A percentile compares a stretch with the other conserved stretches of the same genome.
phyloP scores from a whole-genome alignment of 2,797 vertebrate species.

The Melanotaenia parkinsoni region DNA sequence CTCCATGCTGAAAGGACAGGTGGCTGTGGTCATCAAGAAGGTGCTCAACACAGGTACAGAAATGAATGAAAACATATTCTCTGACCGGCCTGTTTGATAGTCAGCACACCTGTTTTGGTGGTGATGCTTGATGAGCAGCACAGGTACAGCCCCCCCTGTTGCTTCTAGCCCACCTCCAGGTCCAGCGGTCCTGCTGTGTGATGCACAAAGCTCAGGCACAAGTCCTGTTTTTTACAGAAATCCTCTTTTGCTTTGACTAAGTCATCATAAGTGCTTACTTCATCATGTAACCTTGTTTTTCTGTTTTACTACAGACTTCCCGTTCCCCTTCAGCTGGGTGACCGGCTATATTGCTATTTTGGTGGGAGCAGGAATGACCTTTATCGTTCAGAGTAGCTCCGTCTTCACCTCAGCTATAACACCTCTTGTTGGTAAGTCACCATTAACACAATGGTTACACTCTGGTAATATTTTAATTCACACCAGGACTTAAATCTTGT shows the following conservation, averaged over 20 bases:
- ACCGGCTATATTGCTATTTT: slow-evolving; percentile 95
- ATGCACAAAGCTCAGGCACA: slow-evolving; percentile 65
- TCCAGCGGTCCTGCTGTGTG: slow-evolving; percentile 42
- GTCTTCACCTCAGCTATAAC: slow-evolving; percentile 98
- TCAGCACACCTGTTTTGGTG: slow-evolving; percentile 66
- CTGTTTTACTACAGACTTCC: slow-evolving; percentile 87
- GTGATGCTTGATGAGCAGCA: slow-evolving; percentile 78
- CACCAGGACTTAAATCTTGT: neutral
- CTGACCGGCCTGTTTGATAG: slow-evolving; percentile 68
- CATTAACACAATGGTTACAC: neutral
- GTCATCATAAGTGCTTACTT: slow-evolving; percentile 7
- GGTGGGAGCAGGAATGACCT: slow-evolving; percentile 96
- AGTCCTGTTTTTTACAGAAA: neutral
- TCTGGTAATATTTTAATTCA: neutral
- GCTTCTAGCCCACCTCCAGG: slow-evolving; percentile 48
- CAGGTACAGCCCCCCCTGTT: slow-evolving; percentile 66
- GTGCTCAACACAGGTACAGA: slow-evolving; percentile 92
- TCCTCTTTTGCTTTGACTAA: slow-evolving; percentile 8
- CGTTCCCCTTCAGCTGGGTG: slow-evolving; percentile 93
- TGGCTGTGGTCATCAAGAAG: slow-evolving; percentile 94
- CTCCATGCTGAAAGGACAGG: slow-evolving; percentile 95
- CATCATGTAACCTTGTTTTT: neutral
- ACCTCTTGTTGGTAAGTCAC: slow-evolving; percentile 91
- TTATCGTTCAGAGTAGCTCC: slow-evolving; percentile 97
- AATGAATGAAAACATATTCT: too few relatives aligned